Evolutionary conservation across 2,797 vertebrate genomes (phyloP), one percentile per base, ranked within the genome.

Genomic region (Mionectes olivaceus): DNA sequence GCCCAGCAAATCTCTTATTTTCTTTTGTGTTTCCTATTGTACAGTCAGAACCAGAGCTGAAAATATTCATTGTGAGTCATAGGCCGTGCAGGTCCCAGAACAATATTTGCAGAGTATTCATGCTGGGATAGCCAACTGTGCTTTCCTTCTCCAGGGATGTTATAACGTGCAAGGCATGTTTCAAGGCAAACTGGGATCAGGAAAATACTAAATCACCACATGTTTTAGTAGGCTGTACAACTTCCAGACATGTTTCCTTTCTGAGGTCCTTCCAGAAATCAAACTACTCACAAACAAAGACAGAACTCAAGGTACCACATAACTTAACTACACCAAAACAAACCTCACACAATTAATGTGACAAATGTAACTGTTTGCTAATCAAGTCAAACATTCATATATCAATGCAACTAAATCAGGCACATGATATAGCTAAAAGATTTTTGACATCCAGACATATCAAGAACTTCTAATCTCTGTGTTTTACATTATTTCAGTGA

Each of bases 101-200:
- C 68, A 96, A 92, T 91, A 95, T 96, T 96, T 96, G 83, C 53
- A 86, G 74, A 90, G 67, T 22, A 32, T 64, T 92, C 94, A 55
- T 32, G 85, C 84, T 91, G 90, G 70, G 93, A 71, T n/a, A 90
- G 82, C 87, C 92, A 92, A 95, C 87, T 82, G 93, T 52, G 85
- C 64, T 95, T 86, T 88, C 84, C 68, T 87, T 92, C 93, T 95
- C 87, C 73, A 50, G 92, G 83, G 94, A 95, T 57, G 60, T 69
- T 94, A 93, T 86, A 95, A 93, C 3, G 2, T 73, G 56, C 83
- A 82, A 75, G 84, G 37, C 63, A 57, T 88, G 82, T 89, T 39
- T 94, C 74, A 25, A 93, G 90, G 41, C 70, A 91, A 83, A 74
- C 59, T 44, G 37, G 59, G 76, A 91, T 86, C 74, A 76, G 87